These are phyloP conservation scores for Semaprochilodus insignis DNA, from an alignment of 2,797 vertebrate genomes.

Conservation along the genomic window DNA sequence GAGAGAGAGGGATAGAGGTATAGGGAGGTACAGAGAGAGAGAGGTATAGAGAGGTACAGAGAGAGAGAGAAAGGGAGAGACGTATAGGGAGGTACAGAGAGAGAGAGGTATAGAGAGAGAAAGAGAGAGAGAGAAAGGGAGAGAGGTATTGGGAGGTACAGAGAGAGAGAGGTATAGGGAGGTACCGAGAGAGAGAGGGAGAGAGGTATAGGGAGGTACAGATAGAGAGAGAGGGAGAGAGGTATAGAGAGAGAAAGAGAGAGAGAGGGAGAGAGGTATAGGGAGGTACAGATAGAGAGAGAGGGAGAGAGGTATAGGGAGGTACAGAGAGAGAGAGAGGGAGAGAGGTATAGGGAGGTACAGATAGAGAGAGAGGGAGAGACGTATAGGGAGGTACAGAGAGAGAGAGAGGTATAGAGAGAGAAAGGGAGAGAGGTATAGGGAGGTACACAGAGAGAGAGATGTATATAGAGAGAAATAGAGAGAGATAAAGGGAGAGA, in stretches of 20 bases:
- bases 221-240: not conserved
- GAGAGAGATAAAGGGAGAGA: not conserved
- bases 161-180: constrained; percentile 1
- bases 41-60: not conserved
- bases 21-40: not conserved
- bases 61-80: not conserved
- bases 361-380: not conserved
- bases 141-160: too few relatives aligned
- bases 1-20: not conserved
- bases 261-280: constrained; percentile 37
- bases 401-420: not conserved
- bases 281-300: constrained; percentile 54
- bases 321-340: not conserved
- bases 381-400: not conserved
- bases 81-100: not conserved
- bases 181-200: not conserved
- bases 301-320: constrained; percentile 11
- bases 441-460: constrained; percentile 54
- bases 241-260: not conserved
- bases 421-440: constrained; percentile 62
- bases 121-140: not conserved
- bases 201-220: not conserved
- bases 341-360: not conserved
- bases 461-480: not conserved
- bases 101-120: not conserved